Conservation (phyloP, 2,888 invertebrate genomes). For the Cryptus viduatorius region DNA sequence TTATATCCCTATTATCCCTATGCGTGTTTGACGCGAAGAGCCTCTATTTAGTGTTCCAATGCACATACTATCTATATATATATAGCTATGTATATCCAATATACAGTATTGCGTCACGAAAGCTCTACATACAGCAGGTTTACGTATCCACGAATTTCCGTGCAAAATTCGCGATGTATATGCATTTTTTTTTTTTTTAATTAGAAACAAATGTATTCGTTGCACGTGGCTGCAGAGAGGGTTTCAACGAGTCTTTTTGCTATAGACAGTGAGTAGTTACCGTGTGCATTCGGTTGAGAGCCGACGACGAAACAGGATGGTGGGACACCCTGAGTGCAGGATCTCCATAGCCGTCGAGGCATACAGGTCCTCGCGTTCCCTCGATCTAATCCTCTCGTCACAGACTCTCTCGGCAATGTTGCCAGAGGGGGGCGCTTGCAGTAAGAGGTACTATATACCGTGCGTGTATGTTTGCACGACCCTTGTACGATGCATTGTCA, state of each 20-base stretch:
- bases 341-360: constrained; percentile 15
- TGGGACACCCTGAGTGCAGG: constrained; percentile 11
- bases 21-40: constrained; percentile 36
- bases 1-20: constrained; percentile 56
- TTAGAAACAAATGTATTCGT: neutral
- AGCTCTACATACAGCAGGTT: neutral
- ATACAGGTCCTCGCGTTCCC: constrained; percentile 15
- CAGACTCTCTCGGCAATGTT: neutral
- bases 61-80: constrained; percentile 1
- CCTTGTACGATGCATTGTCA: constrained; percentile 67
- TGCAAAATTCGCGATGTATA: neutral
- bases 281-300: neutral
- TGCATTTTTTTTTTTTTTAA: neutral
- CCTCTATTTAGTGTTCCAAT: constrained; percentile 16
- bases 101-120: neutral
- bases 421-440: neutral
- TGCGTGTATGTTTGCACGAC: constrained; percentile 67
- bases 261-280: neutral
- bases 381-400: constrained; percentile 27
- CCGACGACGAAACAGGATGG: constrained; percentile 22
- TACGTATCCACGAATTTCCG: neutral
- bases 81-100: too few relatives aligned
- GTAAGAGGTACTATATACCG: constrained; percentile 14
- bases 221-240: neutral
- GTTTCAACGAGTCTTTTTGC: neutral